A percentile compares a stretch with the other conserved stretches of the same genome.
phyloP scores from a whole-genome alignment of 2,113 vertebrate species.

The Oryzias woworae region DNA sequence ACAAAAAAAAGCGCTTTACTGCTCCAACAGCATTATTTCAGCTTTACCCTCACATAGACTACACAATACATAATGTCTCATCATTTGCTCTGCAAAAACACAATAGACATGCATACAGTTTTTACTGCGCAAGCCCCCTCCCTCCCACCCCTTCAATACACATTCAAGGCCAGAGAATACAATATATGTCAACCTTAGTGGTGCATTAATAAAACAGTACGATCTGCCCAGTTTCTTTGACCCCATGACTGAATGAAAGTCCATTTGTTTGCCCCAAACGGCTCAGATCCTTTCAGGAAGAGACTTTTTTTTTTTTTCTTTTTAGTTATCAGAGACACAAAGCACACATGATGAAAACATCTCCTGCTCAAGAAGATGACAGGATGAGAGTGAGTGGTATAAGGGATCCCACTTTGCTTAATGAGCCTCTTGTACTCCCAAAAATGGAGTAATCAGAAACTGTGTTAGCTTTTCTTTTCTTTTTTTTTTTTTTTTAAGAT shows the following conservation, averaged over 20 bases:
- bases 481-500: constrained; percentile 5
- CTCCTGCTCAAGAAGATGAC: constrained; percentile 45
- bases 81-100: constrained; percentile 70
- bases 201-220: constrained; percentile 50
- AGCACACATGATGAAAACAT: constrained; percentile 35
- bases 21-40: constrained; percentile 63
- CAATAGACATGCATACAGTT: constrained; percentile 76
- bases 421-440: constrained; percentile 50
- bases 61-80: constrained; percentile 62
- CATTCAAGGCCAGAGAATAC: constrained; percentile 69
- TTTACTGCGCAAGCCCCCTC: constrained; percentile 45
- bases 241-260: constrained; percentile 50
- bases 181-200: constrained; percentile 61
- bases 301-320: constrained; percentile 49
- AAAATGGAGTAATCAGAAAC: constrained; percentile 58
- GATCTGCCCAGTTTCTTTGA: constrained; percentile 25
- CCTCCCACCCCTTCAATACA: constrained; percentile 41
- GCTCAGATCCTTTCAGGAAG: constrained; percentile 52
- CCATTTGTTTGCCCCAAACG: constrained; percentile 57
- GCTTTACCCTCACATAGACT: constrained; percentile 66
- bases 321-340: constrained; percentile 47
- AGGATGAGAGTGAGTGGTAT: constrained; percentile 34
- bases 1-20: constrained; percentile 63
- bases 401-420: constrained; percentile 5
- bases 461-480: constrained; percentile 37